Evolutionary conservation across 2,113 vertebrate species (phyloP).

Genomic region (Speoplatyrhinus poulsoni): DNA sequence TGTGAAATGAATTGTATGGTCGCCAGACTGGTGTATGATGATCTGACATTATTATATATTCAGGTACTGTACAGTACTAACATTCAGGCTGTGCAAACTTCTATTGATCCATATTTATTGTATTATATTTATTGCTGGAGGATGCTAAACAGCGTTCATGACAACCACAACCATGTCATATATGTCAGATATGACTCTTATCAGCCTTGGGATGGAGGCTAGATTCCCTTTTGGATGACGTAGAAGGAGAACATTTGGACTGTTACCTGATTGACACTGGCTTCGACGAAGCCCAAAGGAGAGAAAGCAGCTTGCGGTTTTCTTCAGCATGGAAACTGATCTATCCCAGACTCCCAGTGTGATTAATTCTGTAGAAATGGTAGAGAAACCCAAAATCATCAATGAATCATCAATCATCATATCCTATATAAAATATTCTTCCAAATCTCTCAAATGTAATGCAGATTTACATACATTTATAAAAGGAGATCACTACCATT

Average conservation of each 20-base stretch:
- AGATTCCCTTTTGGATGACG: slow-evolving; percentile 62
- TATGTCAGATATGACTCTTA: no score
- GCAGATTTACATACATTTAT: no score
- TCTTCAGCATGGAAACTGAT: slow-evolving; percentile 62
- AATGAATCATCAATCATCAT: slow-evolving; percentile 4
- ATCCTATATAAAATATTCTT: not conserved
- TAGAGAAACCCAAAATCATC: not conserved
- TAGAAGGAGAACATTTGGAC: slow-evolving; percentile 68
- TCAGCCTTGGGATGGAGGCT: slow-evolving; percentile 9
- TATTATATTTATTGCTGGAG: no score
- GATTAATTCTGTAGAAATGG: slow-evolving; percentile 3
- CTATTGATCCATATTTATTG: no score
- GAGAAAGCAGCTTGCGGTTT: slow-evolving; percentile 70
- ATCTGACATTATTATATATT: no score
- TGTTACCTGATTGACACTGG: slow-evolving; percentile 67
- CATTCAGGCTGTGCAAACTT: no score
- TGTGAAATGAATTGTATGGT: no score
- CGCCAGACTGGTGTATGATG: no score
- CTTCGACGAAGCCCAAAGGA: slow-evolving; percentile 71
- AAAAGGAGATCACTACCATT: no score
- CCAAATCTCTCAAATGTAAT: not conserved
- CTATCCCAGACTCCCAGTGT: slow-evolving; percentile 57
- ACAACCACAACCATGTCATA: no score
- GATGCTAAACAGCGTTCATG: no score
- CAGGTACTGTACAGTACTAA: no score